Evolutionary conservation across 2,797 vertebrate genomes (phyloP), one percentile per base, ranked within the genome.

Genomic region (Antrozous pallidus): DNA sequence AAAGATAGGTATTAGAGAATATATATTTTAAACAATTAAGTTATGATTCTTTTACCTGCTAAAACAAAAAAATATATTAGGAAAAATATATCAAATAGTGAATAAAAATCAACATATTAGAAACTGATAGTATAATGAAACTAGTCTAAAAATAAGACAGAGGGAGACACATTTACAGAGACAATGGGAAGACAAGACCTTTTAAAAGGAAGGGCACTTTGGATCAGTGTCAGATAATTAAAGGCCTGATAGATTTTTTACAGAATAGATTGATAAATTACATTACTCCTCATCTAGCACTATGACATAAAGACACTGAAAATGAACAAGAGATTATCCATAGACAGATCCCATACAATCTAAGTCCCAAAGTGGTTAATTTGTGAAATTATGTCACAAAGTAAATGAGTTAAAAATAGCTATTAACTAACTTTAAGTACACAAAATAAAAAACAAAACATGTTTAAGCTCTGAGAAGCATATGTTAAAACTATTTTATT

Each of bases 21-120:
- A 97, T 97, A 91, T 78, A 58, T 95, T 83, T 95, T 97, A 61
- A 33, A 97, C 26, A 96, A 97, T 97, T 98, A 98, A 97, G 96
- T 98, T 98, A 98, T 97, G 98, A 97, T 98, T 98, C 98, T 98
- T 98, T 98, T 99, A 99, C 99, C 99, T 99, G 99, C 99, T 99
- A 98, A 99, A 99, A 99, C 98, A 99, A 98, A 98, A 98, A 98
- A 98, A 98, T 98, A 98, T 92, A 98, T 98, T 98, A 98, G 61
- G 98, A 98, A 98, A 98, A 98, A 98, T 97, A 96, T 97, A 98
- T 98, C 95, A 97, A 98, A 98, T 96, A 96, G 71, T 94, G 69
- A 97, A 97, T 97, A 94, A 98, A 97, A 97, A 90, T 94, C 96
- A 97, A 97, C 94, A 98, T 96, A 97, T 98, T 98, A 98, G 98